These are phyloP conservation scores for Drosophila bifasciata DNA, from an alignment of 1,140 invertebrate genomes.

Conservation along the genomic window DNA sequence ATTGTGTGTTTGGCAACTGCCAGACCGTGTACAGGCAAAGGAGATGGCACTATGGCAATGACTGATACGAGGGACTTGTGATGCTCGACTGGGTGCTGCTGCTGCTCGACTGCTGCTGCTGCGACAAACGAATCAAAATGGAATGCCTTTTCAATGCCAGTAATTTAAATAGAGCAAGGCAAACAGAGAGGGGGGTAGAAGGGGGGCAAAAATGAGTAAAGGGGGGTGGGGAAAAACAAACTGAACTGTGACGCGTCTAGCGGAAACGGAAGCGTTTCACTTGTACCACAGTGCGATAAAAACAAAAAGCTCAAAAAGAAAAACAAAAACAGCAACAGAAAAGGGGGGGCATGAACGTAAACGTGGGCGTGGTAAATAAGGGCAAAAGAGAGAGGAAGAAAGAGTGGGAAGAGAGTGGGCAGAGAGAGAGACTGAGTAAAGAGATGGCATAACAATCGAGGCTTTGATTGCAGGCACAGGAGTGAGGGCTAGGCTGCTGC, in stretches of 20 bases:
- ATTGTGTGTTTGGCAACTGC: no score
- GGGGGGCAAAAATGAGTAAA: no score
- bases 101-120: slow-evolving; percentile 19
- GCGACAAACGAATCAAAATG: slow-evolving; percentile 40
- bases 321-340: neutral
- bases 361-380: no score
- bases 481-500: no score
- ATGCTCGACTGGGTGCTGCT: no score
- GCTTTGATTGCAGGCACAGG: slow-evolving; percentile 60
- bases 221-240: no score
- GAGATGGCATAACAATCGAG: slow-evolving; percentile 60
- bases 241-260: slow-evolving; percentile 44
- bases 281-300: slow-evolving; percentile 61
- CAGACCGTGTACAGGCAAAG: neutral
- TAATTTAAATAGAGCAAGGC: slow-evolving; percentile 54
- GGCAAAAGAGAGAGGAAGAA: neutral
- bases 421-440: no score
- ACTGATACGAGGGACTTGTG: no score
- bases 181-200: neutral
- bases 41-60: neutral
- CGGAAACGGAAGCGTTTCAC: slow-evolving; percentile 74
- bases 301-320: slow-evolving; percentile 53
- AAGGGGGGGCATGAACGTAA: no score
- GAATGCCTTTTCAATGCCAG: slow-evolving; percentile 22
- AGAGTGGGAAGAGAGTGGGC: no score